A percentile compares a stretch with the other conserved stretches of the same genome.
Evolutionary conservation across 53 echinoderm and acorn worm genomes (phyloP).

Genomic region (Arbacia lixula): DNA sequence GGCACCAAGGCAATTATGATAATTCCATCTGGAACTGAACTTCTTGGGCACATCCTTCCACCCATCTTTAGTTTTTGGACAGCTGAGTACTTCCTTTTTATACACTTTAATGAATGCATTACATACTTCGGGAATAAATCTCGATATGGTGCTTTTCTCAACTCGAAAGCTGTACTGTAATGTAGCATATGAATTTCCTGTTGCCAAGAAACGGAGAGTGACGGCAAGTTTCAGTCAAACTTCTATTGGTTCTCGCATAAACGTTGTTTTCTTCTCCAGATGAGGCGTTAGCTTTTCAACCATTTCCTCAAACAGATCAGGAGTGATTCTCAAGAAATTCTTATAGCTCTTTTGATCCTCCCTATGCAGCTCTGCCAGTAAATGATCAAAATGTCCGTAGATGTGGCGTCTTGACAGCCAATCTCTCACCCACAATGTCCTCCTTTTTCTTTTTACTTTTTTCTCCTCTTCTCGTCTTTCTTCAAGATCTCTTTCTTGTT

Average conservation of each 20-base stretch:
- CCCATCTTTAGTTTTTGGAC: slow-evolving; percentile 27
- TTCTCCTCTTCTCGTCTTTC: no score
- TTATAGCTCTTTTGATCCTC: slow-evolving; percentile 4
- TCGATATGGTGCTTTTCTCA: slow-evolving; percentile 1
- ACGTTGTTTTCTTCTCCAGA: slow-evolving; percentile 20
- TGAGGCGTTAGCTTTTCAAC: slow-evolving; percentile 21
- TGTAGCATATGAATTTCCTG: slow-evolving; percentile 28
- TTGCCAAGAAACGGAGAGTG: slow-evolving; percentile 49
- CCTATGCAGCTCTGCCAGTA: slow-evolving; percentile 31
- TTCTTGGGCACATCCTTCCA: slow-evolving; percentile 43
- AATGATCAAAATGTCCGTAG: background rate
- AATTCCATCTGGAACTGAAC: slow-evolving; percentile 49
- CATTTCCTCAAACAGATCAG: slow-evolving; percentile 42
- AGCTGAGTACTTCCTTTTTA: slow-evolving; percentile 29
- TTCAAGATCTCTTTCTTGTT: no score
- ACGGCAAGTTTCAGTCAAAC: slow-evolving; percentile 57
- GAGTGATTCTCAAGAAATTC: slow-evolving; percentile 52
- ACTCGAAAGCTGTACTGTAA: slow-evolving; percentile 26
- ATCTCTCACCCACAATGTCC: background rate
- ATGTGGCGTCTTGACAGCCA: slow-evolving; percentile 5
- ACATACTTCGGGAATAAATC: slow-evolving; percentile 37
- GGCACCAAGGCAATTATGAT: slow-evolving; percentile 6
- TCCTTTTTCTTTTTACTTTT: no score
- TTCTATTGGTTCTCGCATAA: slow-evolving; percentile 38
- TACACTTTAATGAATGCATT: slow-evolving; percentile 36